A percentile compares a stretch with the other conserved stretches of the same genome.
phyloP scores from a whole-genome alignment of 2,113 vertebrate species.

The Malurus cyaneus region DNA sequence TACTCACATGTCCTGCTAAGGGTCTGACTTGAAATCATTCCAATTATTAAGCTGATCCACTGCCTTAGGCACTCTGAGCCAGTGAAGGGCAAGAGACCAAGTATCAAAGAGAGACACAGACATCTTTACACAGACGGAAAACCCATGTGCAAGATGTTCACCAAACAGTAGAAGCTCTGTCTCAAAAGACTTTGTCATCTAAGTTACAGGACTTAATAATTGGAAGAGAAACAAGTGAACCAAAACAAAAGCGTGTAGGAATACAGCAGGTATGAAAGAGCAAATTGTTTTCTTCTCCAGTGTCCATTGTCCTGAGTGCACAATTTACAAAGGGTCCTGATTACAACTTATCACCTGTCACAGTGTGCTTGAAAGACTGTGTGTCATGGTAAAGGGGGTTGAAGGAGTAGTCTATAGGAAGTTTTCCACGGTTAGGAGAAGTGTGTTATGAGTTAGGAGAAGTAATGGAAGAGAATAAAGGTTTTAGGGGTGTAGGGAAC shows the following conservation, averaged over 20 bases:
- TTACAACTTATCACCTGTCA: background rate
- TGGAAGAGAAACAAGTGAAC: background rate
- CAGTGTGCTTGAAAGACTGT: background rate
- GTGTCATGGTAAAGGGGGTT: background rate
- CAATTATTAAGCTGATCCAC: background rate
- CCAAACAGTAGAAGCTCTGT: background rate
- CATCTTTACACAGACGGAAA: background rate
- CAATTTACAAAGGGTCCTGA: accelerated
- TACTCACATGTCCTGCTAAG: background rate
- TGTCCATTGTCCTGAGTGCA: too few relatives aligned
- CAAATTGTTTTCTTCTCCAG: background rate
- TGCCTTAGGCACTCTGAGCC: background rate
- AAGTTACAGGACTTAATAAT: background rate
- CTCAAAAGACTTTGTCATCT: background rate
- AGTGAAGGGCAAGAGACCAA: background rate
- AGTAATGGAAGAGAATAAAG: background rate
- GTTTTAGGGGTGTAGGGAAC: background rate
- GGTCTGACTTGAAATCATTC: background rate
- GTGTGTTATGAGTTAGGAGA: background rate
- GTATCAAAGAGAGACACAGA: background rate
- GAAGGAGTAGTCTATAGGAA: background rate
- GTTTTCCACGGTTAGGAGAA: background rate
- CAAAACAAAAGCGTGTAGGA: background rate
- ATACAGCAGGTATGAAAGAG: background rate
- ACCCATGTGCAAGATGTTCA: background rate